Base-by-base conservation (phyloP, 2,888 invertebrate genomes). In the Drosophila demipolita region DNA sequence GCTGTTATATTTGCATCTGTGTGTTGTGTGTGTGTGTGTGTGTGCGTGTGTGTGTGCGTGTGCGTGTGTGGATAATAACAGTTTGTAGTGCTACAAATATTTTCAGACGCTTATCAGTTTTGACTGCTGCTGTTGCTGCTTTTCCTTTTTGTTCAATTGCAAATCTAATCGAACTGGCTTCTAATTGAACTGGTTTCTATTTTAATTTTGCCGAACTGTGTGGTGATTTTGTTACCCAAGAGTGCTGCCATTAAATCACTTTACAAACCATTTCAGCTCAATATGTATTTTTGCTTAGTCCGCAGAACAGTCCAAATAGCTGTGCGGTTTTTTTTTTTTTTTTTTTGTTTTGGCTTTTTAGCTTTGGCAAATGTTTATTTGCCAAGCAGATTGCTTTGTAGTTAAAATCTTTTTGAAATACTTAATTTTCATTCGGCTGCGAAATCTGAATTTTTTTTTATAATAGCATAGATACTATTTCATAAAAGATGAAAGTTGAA, bases 61-160 rank as follows among this genome's bases (percentile, higher is more conserved):
- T 53, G 32, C 49, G 35, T 62, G 40, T 80, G 66, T 72, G 66
- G 64, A 75, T 48, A 66, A 78, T 86, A 86, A 86, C 79, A 71
- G 66, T 75, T 75, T 81, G 66, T 57, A 71, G 62, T 64, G 73
- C 66, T 74, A 73, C 76, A 81, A 78, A 74, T 50, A 79, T 82
- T 76, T 76, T 32, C 29, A 59, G 64, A 32, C 74, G 68, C 80
- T 80, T 84, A 82, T 84, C 83, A 78, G 60, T 66, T 55, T 55
- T 55, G 38, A 29, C 23, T 38, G 20, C 65, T 57, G 48, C 55
- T 52, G 29, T 52, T 35, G 12, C 40, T 42, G 15, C 54, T 32
- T 52, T 63, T 57, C n/a, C 29, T 32, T 50, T 15, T 45, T 45
- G 12, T 71, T 72, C 62, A 76, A 80, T 81, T 74, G 49, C 73